Base-by-base conservation (phyloP, 1,140 invertebrate genomes). In the Formica selysi region DNA sequence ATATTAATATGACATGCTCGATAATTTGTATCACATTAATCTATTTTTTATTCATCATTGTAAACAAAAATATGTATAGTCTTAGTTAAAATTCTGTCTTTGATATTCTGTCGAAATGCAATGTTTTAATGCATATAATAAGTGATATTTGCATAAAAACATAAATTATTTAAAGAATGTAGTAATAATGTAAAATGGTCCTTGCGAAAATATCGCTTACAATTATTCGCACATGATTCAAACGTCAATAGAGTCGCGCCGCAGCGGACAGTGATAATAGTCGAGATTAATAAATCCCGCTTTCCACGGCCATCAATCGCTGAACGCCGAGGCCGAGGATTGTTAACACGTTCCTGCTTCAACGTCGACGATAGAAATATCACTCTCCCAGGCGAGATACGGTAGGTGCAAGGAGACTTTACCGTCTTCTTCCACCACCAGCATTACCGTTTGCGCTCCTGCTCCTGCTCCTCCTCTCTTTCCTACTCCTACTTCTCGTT, bases 271-370 rank as follows among this genome's bases (percentile, higher is more conserved):
- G 76, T 90, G 90, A 90, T 91, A 91, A 92, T 92, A 86, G 78
- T 81, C 79, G 84, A 85, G 87, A 91, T 92, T 92, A 92, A 92
- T 92, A 92, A 92, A 92, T 92, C 91, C 89, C 70, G 86, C 92
- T 92, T 91, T 91, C 90, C 80, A 70, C 78, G 89, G 89, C 85
- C 92, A 92, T 92, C 92, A 92, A 92, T 92, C 89, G 91, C 91
- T 68, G 90, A 79, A 76, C 70, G 89, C 88, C 90, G 86, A 61
- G 87, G 74, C 81, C 81, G 80, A 67, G 86, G 90, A 92, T 92
- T 92, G 90, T 92, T 92, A 92, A 92, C 92, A 91, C 92, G 90
- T 91, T 87, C 84, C 85, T 88, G 38, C 86, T 83, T 86, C 83
- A 87, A 84, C 85, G 73, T 88, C 87, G 57, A 71, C 74, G 89